Conservation (phyloP, 2,888 invertebrate species). For the Ecdyonurus torrentis region DNA sequence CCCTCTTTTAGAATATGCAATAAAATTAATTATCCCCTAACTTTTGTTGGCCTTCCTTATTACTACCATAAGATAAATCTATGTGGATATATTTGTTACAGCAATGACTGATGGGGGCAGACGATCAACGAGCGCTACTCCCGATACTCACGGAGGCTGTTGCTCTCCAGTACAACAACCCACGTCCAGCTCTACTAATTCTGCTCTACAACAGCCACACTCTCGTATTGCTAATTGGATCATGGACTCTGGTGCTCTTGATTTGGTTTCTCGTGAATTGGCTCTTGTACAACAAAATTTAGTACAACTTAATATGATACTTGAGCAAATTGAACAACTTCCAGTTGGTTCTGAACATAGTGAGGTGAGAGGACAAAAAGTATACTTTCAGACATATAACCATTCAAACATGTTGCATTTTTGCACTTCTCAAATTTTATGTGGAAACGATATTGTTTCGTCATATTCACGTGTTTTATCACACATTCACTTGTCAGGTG, state of each 20-base stretch:
- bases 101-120: not conserved
- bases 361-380: not conserved
- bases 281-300: slow-evolving; percentile 49
- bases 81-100: too few species aligned
- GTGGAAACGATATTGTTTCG: too few species aligned
- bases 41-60: too few species aligned
- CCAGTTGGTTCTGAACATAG: not conserved
- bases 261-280: slow-evolving; percentile 45
- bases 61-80: too few species aligned
- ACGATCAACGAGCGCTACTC: not conserved
- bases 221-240: slow-evolving; percentile 43
- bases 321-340: slow-evolving; percentile 35
- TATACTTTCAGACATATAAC: too few species aligned
- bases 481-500: too few species aligned
- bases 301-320: slow-evolving; percentile 43
- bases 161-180: not conserved
- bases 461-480: too few species aligned
- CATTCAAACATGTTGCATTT: too few species aligned
- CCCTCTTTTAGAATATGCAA: too few species aligned
- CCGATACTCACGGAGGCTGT: not conserved
- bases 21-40: too few species aligned
- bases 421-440: too few species aligned
- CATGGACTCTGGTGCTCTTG: slow-evolving; percentile 46
- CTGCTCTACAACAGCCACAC: not conserved
- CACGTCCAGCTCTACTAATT: not conserved